These are phyloP conservation scores for Hylyphantes graminicola DNA, from an alignment of 1,140 invertebrate species.

Conservation along the genomic window DNA sequence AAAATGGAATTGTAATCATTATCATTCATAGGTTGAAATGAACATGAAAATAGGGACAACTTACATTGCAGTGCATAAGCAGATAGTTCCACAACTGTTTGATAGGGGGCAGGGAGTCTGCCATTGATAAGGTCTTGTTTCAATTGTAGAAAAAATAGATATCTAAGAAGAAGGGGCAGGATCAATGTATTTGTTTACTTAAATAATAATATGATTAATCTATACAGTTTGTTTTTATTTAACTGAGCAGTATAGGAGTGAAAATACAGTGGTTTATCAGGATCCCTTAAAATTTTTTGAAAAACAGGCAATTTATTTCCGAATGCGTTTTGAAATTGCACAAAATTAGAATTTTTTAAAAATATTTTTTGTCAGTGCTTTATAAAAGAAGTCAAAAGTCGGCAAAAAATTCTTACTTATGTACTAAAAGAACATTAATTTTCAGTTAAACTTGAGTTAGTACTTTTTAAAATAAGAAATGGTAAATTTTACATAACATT, in stretches of 20 bases:
- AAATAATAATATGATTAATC: not conserved
- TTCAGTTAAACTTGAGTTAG: too few species aligned
- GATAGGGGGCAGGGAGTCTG: slow-evolving; percentile 85
- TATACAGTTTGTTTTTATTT: not conserved
- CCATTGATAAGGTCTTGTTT: slow-evolving; percentile 95
- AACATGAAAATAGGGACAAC: not conserved
- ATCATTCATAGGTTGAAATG: too few species aligned
- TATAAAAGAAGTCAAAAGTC: too few species aligned
- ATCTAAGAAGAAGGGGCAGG: slow-evolving; percentile 71
- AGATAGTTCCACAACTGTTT: slow-evolving; percentile 90
- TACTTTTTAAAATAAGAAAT: too few species aligned
- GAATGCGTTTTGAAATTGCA: too few species aligned
- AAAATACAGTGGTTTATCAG: not conserved
- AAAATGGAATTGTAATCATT: too few species aligned
- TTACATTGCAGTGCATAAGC: slow-evolving; percentile 90
- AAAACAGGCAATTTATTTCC: too few species aligned
- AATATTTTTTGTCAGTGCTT: too few species aligned
- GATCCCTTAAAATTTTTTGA: not conserved
- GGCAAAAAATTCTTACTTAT: too few species aligned
- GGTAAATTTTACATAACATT: too few species aligned
- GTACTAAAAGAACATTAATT: too few species aligned
- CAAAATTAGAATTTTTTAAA: too few species aligned
- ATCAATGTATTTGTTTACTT: slow-evolving; percentile 71
- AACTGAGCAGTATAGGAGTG: not conserved
- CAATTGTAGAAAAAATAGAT: slow-evolving; percentile 92